Conservation (phyloP, 2,113 vertebrate species). For the Cisticola juncidis region DNA sequence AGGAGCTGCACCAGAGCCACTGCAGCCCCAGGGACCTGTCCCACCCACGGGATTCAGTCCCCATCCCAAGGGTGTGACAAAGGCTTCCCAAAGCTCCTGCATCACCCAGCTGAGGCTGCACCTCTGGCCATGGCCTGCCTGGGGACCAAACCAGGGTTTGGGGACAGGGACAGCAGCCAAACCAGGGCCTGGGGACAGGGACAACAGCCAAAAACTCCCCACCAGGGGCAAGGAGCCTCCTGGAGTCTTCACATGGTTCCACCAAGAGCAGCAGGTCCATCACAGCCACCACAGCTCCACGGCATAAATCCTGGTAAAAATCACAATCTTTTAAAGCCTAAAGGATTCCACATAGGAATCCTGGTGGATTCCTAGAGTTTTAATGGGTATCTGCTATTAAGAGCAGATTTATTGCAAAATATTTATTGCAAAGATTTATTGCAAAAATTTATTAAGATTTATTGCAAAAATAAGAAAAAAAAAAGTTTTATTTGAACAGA, state of each 20-base stretch:
- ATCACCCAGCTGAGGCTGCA: neutral
- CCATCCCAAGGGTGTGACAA: rapidly evolving
- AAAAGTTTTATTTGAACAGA: neutral
- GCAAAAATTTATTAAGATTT: neutral
- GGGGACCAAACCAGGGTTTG: neutral
- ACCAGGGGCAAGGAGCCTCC: neutral
- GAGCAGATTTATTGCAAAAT: neutral
- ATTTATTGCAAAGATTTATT: too few relatives aligned
- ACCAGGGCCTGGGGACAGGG: neutral
- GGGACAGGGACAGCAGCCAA: neutral
- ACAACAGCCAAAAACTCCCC: neutral
- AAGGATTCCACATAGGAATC: neutral
- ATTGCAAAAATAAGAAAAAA: neutral
- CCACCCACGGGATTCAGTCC: rapidly evolving
- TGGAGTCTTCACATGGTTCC: rapidly evolving
- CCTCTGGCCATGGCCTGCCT: neutral
- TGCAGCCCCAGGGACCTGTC: neutral
- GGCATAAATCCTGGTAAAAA: rapidly evolving
- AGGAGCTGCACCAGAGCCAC: neutral
- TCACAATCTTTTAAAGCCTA: neutral
- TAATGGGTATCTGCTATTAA: neutral
- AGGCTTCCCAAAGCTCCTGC: rapidly evolving
- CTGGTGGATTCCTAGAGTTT: neutral
- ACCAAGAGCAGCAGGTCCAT: neutral
- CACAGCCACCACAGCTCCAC: neutral